Evolutionary conservation across 1,140 invertebrate species (phyloP).

Genomic region (Aplysia californica): DNA sequence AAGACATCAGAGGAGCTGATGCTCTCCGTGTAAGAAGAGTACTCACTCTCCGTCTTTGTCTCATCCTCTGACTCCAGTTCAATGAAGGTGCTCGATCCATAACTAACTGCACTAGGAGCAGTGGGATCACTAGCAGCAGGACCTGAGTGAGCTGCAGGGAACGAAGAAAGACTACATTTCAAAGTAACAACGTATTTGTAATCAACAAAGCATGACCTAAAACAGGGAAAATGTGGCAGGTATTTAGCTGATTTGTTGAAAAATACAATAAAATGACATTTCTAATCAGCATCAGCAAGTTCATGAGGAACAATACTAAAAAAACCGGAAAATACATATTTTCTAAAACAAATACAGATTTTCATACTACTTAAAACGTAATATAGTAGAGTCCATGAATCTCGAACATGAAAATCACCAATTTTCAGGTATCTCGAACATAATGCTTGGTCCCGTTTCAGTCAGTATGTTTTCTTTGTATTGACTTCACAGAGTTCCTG

Average conservation of each 20-base stretch:
- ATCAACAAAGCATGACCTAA: not conserved
- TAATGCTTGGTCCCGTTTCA: no score
- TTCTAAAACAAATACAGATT: no score
- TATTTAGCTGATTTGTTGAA: not conserved
- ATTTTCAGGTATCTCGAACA: no score
- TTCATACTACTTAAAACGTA: no score
- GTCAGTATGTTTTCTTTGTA: no score
- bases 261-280: not conserved
- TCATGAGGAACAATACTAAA: no score
- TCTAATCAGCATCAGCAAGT: not conserved
- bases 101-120: not conserved
- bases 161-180: not conserved
- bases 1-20: conserved; percentile 7
- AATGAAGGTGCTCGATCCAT: conserved; percentile 13
- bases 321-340: no score
- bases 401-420: no score
- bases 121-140: not conserved
- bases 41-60: conserved; percentile 1
- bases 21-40: conserved; percentile 19
- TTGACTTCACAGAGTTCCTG: no score
- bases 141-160: not conserved
- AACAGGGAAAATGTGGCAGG: not conserved
- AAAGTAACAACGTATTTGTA: not conserved
- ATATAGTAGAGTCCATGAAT: no score
- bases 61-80: conserved; percentile 7